These are phyloP conservation scores for Hydrocynus forskahlii DNA, from an alignment of 2,797 vertebrate genomes.

Conservation along the genomic window DNA sequence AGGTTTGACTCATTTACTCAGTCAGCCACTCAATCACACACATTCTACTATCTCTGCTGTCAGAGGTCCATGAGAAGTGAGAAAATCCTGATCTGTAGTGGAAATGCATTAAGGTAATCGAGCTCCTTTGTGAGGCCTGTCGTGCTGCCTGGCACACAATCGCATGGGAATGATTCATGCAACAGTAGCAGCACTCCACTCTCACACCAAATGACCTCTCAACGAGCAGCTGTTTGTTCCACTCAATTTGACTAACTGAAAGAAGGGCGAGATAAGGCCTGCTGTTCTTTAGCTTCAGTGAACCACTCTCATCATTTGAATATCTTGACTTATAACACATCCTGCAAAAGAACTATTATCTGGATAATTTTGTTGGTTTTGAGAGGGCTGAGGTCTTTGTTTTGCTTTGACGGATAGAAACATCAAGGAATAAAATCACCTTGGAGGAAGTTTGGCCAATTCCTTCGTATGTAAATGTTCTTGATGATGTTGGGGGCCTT, in stretches of 20 bases:
- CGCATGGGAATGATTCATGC: constrained; percentile 42
- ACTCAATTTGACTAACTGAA: constrained; percentile 30
- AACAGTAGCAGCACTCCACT: constrained; percentile 29
- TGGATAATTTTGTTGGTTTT: not conserved
- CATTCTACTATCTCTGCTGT: not conserved
- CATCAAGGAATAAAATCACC: not conserved
- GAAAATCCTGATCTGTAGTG: constrained; percentile 17
- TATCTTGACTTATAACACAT: constrained; percentile 5
- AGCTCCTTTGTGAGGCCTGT: constrained; percentile 41
- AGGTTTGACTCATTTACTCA: not conserved
- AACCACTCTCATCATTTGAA: constrained; percentile 30
- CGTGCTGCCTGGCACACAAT: constrained; percentile 29
- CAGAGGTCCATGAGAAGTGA: constrained; percentile 22
- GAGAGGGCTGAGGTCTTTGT: not conserved
- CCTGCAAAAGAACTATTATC: not conserved
- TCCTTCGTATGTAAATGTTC: no score
- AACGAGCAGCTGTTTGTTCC: constrained; percentile 34
- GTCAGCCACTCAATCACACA: not conserved
- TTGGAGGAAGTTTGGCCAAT: no score
- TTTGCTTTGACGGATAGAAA: not conserved
- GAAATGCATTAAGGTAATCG: constrained; percentile 33
- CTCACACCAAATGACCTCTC: constrained; percentile 48
- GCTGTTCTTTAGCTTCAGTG: constrained; percentile 26
- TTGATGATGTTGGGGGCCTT: no score
- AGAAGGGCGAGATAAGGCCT: constrained; percentile 20